Base-by-base conservation (phyloP, 2,113 vertebrate genomes). In the Ardeotis arabs region DNA sequence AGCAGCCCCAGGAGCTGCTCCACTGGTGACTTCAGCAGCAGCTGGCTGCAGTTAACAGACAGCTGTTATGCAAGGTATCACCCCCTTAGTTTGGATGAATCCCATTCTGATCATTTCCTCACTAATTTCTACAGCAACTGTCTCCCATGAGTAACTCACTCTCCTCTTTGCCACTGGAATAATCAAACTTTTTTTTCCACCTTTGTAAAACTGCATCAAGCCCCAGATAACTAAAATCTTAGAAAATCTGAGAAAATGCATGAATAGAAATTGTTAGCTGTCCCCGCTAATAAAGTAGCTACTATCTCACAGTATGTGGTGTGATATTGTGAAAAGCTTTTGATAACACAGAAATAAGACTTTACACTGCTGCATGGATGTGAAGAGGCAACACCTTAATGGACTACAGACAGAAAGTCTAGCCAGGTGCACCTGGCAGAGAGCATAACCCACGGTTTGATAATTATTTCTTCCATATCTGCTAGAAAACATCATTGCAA, bases 401-500 rank as follows among this genome's bases (percentile, higher is more conserved):
- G 33, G 27, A 7, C 55, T 56, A 3, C 6, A 52, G 67, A 35
- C 16, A 35, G 31, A 31, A 69, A 23, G 24, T 9, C 22, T 87
- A 47, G 24, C 28, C 55, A 19, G 50, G 18, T 44, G 23, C 0
- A 0, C 69, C 73, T 68, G 52, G 25, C 39, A 64, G 58, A 64
- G 45, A 50, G 13, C 45, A 47, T 22, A 52, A 21, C 27, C 35
- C 44, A 1, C 5, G 22, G 62, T 45, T 33, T 53, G 35, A 20
- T 28, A 1, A 5, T 25, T 33, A 23, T 62, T 87, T 72, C 58
- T 35, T 72, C 31, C n/a, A 11, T 60, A 10, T 55, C 45, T 93
- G 23, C 95, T 87, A 27, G 87, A 74, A 89, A 91, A 45, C 55
- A 60, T 78, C 50, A 67, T 14, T 78, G 31, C 33, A 86, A 53